phyloP scores from a whole-genome alignment of 2,797 vertebrate species.

The Calcarius lapponicus region DNA sequence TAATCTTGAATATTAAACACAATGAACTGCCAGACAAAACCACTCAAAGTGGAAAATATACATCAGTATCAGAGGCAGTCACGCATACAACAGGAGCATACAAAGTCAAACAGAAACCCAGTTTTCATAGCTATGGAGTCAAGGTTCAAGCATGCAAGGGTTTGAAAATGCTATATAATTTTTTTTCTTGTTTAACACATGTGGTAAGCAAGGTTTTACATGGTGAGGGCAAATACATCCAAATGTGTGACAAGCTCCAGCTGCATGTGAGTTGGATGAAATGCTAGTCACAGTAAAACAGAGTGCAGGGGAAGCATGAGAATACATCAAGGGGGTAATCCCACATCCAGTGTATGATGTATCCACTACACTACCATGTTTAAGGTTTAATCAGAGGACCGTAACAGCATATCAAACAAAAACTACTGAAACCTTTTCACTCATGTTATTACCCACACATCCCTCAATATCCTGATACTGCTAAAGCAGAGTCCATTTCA shows the following conservation, averaged over 20 bases:
- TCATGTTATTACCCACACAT: neutral
- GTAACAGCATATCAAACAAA: neutral
- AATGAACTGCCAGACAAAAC: neutral
- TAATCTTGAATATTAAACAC: neutral
- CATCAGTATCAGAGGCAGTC: neutral
- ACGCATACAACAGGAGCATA: neutral
- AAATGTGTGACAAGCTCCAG: constrained; percentile 4
- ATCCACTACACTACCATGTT: neutral
- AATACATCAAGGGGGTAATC: neutral
- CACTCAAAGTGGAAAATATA: neutral
- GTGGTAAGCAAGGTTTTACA: neutral
- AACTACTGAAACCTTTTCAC: neutral
- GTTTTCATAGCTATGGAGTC: neutral
- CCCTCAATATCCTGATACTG: neutral
- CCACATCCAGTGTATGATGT: neutral
- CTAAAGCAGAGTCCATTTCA: neutral
- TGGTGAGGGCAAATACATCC: neutral
- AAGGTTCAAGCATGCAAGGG: neutral
- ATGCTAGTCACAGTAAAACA: neutral
- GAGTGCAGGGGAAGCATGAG: neutral
- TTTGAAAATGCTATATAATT: neutral
- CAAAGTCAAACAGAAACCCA: neutral
- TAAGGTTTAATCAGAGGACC: neutral
- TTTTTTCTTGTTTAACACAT: neutral
- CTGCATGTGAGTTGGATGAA: neutral